Base-by-base conservation (phyloP, 2,113 vertebrate species). In the Channa argus region DNA sequence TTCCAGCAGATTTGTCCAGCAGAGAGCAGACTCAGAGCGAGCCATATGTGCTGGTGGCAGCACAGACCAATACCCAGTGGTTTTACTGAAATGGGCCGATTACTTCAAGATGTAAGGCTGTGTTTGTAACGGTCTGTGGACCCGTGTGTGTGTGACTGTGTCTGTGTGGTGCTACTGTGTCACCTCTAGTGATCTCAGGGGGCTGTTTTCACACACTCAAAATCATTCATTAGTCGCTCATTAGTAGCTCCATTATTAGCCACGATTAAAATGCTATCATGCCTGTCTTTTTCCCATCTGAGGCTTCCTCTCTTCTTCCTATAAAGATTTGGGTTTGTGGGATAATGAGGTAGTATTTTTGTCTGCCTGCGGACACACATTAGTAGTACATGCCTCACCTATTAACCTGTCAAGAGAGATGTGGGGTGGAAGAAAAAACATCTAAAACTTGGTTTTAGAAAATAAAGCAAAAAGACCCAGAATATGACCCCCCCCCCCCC, bases 1-100 rank as follows among this genome's bases (percentile, higher is more conserved):
- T 63, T 63, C 51, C 65, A 64, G 78, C 74, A 73, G 60, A 77
- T 85, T 63, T 82, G 87, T 83, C 86, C 85, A 87, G 81, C 79
- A 86, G 85, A 82, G 81, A 87, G 83, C 87, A 93, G 76, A 85
- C 80, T 86, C 88, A 83, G 79, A 76, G 76, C 10, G 0, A 80
- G 64, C 47, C 65, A 63, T 58, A 41, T 71, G 54, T 45, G 64
- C 37, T 47, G 65, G 70, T 53, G 51, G 55, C 77, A 64, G 49
- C 14, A 51, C 71, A 77, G 12, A 60, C 56, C 76, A 44, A 67
- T 51, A 15, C 63, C 55, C 63, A 37, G 64, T 67, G 51, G 45
- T 71, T 79, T 77, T 60, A 77, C 77, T 84, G 45, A 14, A 52
- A 84, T 63, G 36, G 55, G 14, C 44, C 75, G 77, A 80, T 85